A percentile compares a stretch with the other conserved stretches of the same genome.
Conservation (phyloP, 2,888 invertebrate species). For the Digitonthophagus gazella region DNA sequence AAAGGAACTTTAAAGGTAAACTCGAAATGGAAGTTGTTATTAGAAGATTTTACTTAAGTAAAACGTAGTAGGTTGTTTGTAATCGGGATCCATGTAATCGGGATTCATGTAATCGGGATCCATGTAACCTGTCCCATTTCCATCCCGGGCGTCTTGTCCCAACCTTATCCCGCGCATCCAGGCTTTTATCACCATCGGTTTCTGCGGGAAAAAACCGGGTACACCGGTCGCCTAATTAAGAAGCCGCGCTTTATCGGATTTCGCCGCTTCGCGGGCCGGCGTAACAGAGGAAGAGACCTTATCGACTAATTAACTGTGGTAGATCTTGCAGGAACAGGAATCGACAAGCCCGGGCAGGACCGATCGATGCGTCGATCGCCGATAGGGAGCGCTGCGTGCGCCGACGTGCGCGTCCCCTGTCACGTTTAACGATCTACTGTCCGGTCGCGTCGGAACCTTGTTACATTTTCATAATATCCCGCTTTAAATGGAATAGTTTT, state of each 20-base stretch:
- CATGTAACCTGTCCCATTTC: not conserved
- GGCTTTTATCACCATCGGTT: not conserved
- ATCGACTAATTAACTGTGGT: not conserved
- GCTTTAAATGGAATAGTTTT: constrained; percentile 16
- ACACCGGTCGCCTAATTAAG: not conserved
- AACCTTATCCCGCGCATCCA: not conserved
- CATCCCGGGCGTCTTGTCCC: not conserved
- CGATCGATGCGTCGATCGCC: not conserved
- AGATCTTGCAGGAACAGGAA: constrained; percentile 1
- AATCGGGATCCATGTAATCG: too few species aligned
- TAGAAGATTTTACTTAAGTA: too few species aligned
- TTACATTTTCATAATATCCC: constrained; percentile 14
- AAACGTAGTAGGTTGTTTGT: too few species aligned
- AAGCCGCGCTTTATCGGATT: not conserved
- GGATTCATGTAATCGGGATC: too few species aligned
- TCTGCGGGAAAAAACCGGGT: not conserved
- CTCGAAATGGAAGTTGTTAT: too few species aligned
- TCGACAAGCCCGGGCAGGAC: not conserved
- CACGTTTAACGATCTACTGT: constrained; percentile 13
- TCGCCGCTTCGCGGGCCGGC: not conserved
- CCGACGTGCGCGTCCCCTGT: not conserved
- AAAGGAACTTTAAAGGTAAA: too few species aligned
- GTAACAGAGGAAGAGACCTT: not conserved
- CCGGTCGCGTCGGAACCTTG: constrained; percentile 4
- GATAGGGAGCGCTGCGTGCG: not conserved